Evolutionary conservation across 2,113 vertebrate genomes (phyloP), one percentile per base, ranked within the genome.

Genomic region (Vulpes lagopus): DNA sequence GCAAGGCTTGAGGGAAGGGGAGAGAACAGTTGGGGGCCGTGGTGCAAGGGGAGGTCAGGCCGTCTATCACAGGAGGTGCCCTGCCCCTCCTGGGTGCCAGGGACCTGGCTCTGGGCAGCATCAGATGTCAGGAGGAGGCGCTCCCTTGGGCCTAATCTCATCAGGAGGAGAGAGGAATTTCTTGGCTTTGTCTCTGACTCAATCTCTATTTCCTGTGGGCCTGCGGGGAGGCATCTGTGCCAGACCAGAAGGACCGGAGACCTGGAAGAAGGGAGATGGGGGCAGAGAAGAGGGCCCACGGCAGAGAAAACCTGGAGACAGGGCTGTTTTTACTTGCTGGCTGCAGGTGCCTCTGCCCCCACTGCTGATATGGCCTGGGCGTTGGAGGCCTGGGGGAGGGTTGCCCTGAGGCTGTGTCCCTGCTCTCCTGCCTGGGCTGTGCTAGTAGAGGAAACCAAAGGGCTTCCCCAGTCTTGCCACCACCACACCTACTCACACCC

Each of bases 131-230:
- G 53, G 92, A 69, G 35, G 71, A 74, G 43, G 55, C 3, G 0
- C 55, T 83, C 49, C 27, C 82, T 64, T 17, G 4, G 71, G 76
- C 91, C 76, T 97, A 97, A 98, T 97, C 81, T 55, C 93, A 93
- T 97, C 96, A 95, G 89, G 89, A 89, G 81, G 84, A 87, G 94
- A 89, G 89, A 96, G 88, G 71, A 89, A 65, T 97, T 79, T 76
- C 93, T 94, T 91, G 94, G 95, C 82, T 64, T 0, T 43, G 74
- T 51, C 25, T 87, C 78, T 55, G 89, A 59, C 71, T 94, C 78
- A n/a, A 11, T 94, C 95, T 96, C 78, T 57, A 11, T 82, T 98
- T 97, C 93, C 98, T 93, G 92, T 80, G 95, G 38, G 76, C 94
- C 96, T 91, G 84, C 7, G 0, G 88, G 59, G 94, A 78, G 51